These are phyloP conservation scores for Macquaria australasica DNA, from an alignment of 2,113 vertebrate genomes.

Conservation along the genomic window DNA sequence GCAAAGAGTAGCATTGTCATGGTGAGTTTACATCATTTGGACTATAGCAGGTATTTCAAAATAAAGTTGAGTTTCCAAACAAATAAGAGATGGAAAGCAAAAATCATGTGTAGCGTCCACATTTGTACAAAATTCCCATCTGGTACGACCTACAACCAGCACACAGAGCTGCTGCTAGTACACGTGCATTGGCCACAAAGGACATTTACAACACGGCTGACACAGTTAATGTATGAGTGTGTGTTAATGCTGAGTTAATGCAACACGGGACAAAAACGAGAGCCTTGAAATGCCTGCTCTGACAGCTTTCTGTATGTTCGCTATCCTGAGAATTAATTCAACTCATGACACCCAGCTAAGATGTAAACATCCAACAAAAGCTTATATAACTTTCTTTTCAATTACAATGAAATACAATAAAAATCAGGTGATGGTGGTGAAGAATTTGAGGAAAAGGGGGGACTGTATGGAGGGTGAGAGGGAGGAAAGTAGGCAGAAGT, in stretches of 20 bases:
- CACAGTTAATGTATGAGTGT: conserved; percentile 84
- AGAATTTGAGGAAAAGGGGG: neutral
- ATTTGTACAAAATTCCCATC: conserved; percentile 14
- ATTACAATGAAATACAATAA: conserved; percentile 20
- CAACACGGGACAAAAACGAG: conserved; percentile 69
- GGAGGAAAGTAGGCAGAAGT: conserved; percentile 51
- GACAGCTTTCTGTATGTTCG: conserved; percentile 4
- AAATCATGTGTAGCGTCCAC: conserved; percentile 15
- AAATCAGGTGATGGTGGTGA: conserved; percentile 34
- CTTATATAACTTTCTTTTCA: conserved; percentile 2
- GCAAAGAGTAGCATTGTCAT: conserved; percentile 41
- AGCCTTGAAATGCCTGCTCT: conserved; percentile 48
- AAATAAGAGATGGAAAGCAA: conserved; percentile 40
- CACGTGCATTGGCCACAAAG: conserved; percentile 68
- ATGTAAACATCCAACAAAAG: neutral
- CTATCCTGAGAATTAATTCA: conserved; percentile 16
- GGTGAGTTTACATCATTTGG: conserved; percentile 35
- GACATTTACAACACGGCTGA: conserved; percentile 67
- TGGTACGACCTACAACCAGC: conserved; percentile 49
- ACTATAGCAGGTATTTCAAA: neutral
- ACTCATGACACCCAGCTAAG: neutral
- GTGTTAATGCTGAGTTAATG: conserved; percentile 85
- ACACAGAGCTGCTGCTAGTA: conserved; percentile 50
- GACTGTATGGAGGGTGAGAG: conserved; percentile 48
- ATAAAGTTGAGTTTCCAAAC: conserved; percentile 9